Percentiles rank a stretch among this genome's conserved stretches.
These are phyloP conservation scores for Psilanteris sp. DNA, from an alignment of 1,140 invertebrate species.

Conservation along the genomic window DNA sequence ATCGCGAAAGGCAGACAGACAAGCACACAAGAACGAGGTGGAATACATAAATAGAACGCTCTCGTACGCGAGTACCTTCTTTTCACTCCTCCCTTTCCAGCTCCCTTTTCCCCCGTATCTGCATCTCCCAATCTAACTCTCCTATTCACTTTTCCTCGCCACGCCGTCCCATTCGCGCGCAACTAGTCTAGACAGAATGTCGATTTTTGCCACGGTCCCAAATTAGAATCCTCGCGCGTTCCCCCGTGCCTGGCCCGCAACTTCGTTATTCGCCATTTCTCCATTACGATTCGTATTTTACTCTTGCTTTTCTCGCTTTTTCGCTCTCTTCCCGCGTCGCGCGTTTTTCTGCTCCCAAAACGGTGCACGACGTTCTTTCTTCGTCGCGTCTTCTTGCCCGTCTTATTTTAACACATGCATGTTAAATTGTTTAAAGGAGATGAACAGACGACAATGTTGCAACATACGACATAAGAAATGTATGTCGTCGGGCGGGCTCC, in stretches of 20 bases:
- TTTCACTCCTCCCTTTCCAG: constrained; percentile 50
- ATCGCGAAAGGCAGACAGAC: constrained; percentile 68
- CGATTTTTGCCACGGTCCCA: constrained; percentile 78
- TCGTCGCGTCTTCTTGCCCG: constrained; percentile 25
- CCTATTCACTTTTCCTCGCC: constrained; percentile 50
- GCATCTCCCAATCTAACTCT: constrained; percentile 39
- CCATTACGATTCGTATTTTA: constrained; percentile 32
- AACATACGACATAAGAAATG: constrained; percentile 10
- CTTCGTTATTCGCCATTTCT: constrained; percentile 32
- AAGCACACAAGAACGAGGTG: constrained; percentile 73
- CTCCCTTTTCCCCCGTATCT: constrained; percentile 60
- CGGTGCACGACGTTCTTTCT: constrained; percentile 14
- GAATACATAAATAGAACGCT: constrained; percentile 78
- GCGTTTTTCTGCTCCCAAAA: constrained; percentile 10
- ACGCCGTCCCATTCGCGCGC: constrained; percentile 58
- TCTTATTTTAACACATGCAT: constrained; percentile 49
- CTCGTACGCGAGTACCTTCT: constrained; percentile 55
- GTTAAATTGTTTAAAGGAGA: constrained; percentile 65
- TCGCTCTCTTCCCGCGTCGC: constrained; percentile 5
- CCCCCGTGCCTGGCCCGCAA: constrained; percentile 9
- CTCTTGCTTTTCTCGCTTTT: constrained; percentile 49
- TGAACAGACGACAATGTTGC: constrained; percentile 50
- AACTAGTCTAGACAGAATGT: constrained; percentile 79
- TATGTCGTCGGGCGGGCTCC: too few relatives aligned
- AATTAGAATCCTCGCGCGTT: constrained; percentile 78